Evolutionary conservation across 2,888 invertebrate genomes (phyloP), one percentile per base, ranked within the genome.

Genomic region (Tachystola acroxantha): DNA sequence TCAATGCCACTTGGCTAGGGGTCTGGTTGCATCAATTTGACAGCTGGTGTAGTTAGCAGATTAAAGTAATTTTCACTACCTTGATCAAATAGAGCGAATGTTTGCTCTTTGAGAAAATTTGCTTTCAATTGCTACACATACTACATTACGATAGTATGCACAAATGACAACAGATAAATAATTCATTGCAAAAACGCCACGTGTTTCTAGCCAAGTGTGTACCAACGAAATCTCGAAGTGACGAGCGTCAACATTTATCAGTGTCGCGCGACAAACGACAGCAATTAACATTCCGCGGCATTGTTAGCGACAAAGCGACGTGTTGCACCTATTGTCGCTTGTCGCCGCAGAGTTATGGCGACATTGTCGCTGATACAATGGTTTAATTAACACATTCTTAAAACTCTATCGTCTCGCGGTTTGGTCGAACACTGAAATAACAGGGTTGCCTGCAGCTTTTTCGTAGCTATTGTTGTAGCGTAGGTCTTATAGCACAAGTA

Each of bases 191-290:
- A 12, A 42, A 58, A 48, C 30, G 55, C 49, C 0, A 27, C 58
- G 50, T 48, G 36, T 37, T 1, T 1, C 1, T 1, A 7, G 25
- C 31, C 41, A 30, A 70, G 76, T 77, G 72, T 60, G 69, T 61
- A 39, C 35, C 44, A 32, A 38, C 50, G 45, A 69, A 76, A 78
- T 74, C 72, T 67, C 61, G 50, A 56, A 64, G 69, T 73, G 79
- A 71, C 79, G 69, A 75, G 69, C 77, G 66, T 76, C 80, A 78
- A 73, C 84, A 84, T 85, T 81, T 74, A 72, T 85, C 84, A 84
- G 77, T 73, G 81, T 81, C 84, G 65, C 61, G 63, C 70, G 59
- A 74, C 77, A 80, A 85, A 82, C 72, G 82, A 75, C 70, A 65
- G 72, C 81, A 80, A 84, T 85, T 84, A 84, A 84, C 82, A 81